Evolutionary conservation across 2,113 vertebrate species (phyloP), one percentile per base, ranked within the genome.

Genomic region (Entomyzon cyanotis): DNA sequence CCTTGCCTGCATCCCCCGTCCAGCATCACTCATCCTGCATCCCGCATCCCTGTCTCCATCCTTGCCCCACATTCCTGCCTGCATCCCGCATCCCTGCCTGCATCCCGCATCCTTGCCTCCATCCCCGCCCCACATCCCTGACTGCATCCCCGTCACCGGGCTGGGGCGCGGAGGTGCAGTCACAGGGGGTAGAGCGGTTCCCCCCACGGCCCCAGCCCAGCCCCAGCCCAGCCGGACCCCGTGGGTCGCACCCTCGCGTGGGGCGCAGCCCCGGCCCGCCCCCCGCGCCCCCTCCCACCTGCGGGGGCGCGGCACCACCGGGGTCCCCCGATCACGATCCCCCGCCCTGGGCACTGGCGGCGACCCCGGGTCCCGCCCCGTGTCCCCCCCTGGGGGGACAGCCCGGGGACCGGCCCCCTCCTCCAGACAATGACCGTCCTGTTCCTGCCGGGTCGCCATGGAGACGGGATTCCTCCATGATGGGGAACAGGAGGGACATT

Each of bases 401-500:
- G 53, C 49, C 52, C 56, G n/a, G 82, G 93, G 64, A 75, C 41
- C 53, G 78, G 83, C 68, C 87, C 89, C 91, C 93, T 80, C 80
- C 35, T 62, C 55, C 74, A 83, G 79, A 95, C 89, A 92, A 89
- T 83, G 71, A 90, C 64, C 25, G 41, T 30, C 65, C 83, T 94
- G 80, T 87, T 91, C 85, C 75, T 63, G 80, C 52, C 56, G 44
- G 68, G 81, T 96, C 89, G 73, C 88, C 94, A 94, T 89, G 93
- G 95, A 87, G 87, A 96, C 82, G 27, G 79, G 93, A 94, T 94
- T 92, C 94, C 89, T 94, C 88, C 82, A 76, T 91, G 88, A 95
- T 93, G 85, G 84, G 49, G 68, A 89, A 63, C 73, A 84, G 93
- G 27, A 84, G 53, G 46, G 56, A 83, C 53, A 83, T 91, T 93